These are phyloP conservation scores for Typhlichthys eigenmanni DNA, from an alignment of 2,797 vertebrate species.

Conservation along the genomic window DNA sequence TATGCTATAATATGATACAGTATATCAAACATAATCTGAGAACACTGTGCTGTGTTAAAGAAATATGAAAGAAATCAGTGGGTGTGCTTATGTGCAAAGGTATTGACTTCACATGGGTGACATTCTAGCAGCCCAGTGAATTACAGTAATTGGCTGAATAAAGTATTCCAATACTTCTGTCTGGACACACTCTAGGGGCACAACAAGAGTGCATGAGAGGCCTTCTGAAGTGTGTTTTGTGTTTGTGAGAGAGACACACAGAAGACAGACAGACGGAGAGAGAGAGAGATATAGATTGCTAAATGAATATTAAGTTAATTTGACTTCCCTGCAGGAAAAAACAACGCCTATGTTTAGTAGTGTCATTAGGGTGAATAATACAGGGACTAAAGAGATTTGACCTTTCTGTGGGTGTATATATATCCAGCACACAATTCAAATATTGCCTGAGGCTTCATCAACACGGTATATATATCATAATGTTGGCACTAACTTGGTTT, in stretches of 20 bases:
- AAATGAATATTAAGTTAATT: not conserved
- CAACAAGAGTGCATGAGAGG: not conserved
- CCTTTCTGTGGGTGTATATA: not conserved
- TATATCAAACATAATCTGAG: too few relatives aligned
- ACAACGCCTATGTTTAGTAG: not conserved
- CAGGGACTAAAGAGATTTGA: not conserved
- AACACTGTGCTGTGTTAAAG: too few relatives aligned
- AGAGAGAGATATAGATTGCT: not conserved
- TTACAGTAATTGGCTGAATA: constrained; percentile 5
- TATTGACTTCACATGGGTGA: not conserved
- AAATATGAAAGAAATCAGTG: too few relatives aligned
- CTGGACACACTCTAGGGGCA: not conserved
- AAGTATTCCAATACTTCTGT: not conserved
- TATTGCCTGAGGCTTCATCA: not conserved
- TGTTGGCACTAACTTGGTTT: too few relatives aligned
- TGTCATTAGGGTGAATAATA: constrained; percentile 7
- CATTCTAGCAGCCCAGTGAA: constrained; percentile 10
- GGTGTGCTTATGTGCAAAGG: not conserved
- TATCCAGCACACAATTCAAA: not conserved
- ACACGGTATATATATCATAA: not conserved
- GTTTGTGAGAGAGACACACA: not conserved
- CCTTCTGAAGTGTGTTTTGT: not conserved
- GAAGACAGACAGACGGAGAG: too few relatives aligned
- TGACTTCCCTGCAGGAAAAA: constrained; percentile 1
- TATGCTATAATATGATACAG: too few relatives aligned